Evolutionary conservation across 1,140 invertebrate species (phyloP), one percentile per base, ranked within the genome.

Genomic region (Neodiprion fabricii): DNA sequence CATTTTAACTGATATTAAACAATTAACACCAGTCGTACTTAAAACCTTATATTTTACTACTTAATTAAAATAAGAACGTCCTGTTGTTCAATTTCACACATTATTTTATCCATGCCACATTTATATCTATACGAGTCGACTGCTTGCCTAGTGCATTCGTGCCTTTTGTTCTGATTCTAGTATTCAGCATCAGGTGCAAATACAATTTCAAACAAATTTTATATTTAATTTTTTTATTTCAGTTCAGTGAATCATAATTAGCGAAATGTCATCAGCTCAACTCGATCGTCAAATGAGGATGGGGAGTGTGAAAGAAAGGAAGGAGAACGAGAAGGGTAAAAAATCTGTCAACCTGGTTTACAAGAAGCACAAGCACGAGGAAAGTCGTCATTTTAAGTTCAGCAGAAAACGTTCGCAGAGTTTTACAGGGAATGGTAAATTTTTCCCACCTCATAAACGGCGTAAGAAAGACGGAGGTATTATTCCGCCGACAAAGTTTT

Each of bases 401-500:
- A 82, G 82, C 3, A 82, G 91, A 11, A 91, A 91, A 77, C 85
- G 91, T n/a, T 79, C 87, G 7, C 90, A 91, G 73, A 90, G 87
- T 80, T 91, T 90, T 74, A 87, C 85, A 0, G 85, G 85, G 9
- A 85, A 85, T 76, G 84, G 86, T 47, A 90, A 88, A 79, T 88
- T 88, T 69, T 87, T 84, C 75, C 85, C 85, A 5, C 86, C 87
- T 0, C 91, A 93, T 77, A 94, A 94, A 79, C 89, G 92, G 71
- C 90, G 94, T 65, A 92, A 93, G 77, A 94, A 94, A 79, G 94
- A 94, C 76, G 91, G 91, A 74, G 90, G 91, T 68, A 93, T 96
- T 76, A 86, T 87, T 73, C 92, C 96, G 49, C 96, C 97, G 0
- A 97, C 96, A 3, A 98, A 98, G 87, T 98, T 99, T 89, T 89